A percentile compares a stretch with the other conserved stretches of the same genome.
Conservation (phyloP, 2,113 vertebrate species). For the Labrus mixtus region DNA sequence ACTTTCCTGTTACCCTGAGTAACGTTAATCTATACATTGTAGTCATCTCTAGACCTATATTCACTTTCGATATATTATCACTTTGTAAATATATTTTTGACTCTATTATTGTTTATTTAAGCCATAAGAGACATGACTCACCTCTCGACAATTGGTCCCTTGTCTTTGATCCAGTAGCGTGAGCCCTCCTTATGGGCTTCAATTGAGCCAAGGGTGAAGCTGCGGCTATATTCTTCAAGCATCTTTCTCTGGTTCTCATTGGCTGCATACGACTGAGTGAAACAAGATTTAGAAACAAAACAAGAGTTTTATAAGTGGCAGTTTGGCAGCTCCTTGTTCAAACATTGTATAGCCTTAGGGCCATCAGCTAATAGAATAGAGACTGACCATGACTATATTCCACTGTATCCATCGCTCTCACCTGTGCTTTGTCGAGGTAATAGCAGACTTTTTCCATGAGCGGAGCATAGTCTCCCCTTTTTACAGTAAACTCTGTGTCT, state of each 20-base stretch:
- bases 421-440: conserved; percentile 88
- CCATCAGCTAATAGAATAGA: background rate
- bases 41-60: too few relatives aligned
- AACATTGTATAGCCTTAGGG: background rate
- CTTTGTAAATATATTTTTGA: too few relatives aligned
- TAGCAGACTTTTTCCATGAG: conserved; percentile 88
- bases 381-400: background rate
- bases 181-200: conserved; percentile 92
- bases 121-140: conserved; percentile 47
- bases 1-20: too few relatives aligned
- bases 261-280: conserved; percentile 83
- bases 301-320: background rate
- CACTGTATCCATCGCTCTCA: conserved; percentile 36
- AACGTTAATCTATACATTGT: too few relatives aligned
- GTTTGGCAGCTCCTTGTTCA: background rate
- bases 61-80: too few relatives aligned
- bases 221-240: conserved; percentile 87
- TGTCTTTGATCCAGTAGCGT: conserved; percentile 93
- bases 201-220: conserved; percentile 89
- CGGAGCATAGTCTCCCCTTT: conserved; percentile 88
- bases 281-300: conserved; percentile 7
- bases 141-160: conserved; percentile 94
- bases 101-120: too few relatives aligned
- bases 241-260: conserved; percentile 89
- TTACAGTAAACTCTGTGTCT: conserved; percentile 85